These are phyloP conservation scores for Asobara japonica DNA, from an alignment of 1,140 invertebrate species.

Conservation along the genomic window DNA sequence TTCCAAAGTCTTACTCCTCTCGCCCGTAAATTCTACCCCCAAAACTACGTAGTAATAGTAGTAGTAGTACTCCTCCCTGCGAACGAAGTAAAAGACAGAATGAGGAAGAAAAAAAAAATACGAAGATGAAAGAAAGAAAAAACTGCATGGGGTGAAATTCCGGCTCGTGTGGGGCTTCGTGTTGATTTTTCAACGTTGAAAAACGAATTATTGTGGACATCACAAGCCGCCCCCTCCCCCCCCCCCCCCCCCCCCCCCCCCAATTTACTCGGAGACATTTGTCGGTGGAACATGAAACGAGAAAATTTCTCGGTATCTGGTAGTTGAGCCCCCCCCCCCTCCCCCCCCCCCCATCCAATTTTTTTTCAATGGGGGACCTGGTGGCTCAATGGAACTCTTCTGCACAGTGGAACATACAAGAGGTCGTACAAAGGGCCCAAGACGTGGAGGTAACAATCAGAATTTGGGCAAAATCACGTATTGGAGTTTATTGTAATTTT, in stretches of 20 bases:
- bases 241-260: too few relatives aligned
- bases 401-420: background rate
- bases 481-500: background rate
- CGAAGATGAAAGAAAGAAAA: background rate
- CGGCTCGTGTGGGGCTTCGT: constrained; percentile 1
- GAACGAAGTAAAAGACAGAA: background rate
- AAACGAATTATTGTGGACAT: constrained; percentile 4
- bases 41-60: background rate
- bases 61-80: background rate
- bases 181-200: constrained; percentile 1
- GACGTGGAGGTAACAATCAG: background rate
- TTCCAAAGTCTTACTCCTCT: background rate
- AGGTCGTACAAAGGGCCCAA: background rate
- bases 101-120: background rate
- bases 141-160: background rate
- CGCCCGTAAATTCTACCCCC: constrained; percentile 7
- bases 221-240: constrained; percentile 1
- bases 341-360: too few relatives aligned
- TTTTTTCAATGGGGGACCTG: background rate
- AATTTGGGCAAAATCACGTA: background rate
- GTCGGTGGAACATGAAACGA: background rate
- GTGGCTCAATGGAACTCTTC: constrained; percentile 1
- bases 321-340: background rate
- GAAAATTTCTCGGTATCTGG: background rate
- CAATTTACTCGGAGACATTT: background rate